These are phyloP conservation scores for Limnephilus rhombicus DNA, from an alignment of 2,888 invertebrate species.

Conservation along the genomic window DNA sequence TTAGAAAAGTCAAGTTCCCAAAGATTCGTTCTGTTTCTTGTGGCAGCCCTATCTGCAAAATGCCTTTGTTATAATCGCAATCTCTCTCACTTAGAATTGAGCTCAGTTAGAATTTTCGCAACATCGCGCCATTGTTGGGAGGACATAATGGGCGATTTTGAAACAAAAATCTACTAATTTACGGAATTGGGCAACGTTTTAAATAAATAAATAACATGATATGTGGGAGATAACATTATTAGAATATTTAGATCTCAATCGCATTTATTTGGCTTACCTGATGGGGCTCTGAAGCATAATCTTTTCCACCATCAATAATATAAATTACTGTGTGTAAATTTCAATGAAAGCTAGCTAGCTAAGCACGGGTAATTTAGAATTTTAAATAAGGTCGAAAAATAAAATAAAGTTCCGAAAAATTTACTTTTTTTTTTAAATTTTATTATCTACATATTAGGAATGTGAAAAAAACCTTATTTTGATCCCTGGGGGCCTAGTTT, in stretches of 20 bases:
- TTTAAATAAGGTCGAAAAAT: too few species aligned
- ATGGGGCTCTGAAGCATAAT: background rate
- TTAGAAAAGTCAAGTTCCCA: background rate
- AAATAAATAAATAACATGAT: background rate
- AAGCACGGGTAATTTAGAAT: too few species aligned
- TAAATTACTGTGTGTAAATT: too few species aligned
- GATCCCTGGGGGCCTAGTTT: too few species aligned
- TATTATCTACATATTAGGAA: too few species aligned
- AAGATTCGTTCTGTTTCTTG: background rate
- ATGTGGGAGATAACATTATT: background rate
- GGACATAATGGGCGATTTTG: conserved; percentile 8
- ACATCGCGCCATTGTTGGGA: conserved; percentile 2
- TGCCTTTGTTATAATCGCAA: background rate
- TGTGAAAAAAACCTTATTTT: too few species aligned
- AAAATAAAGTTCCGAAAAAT: too few species aligned
- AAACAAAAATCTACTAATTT: background rate
- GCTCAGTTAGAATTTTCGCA: conserved; percentile 22
- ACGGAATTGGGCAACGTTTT: background rate
- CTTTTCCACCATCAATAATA: background rate
- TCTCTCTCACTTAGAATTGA: background rate
- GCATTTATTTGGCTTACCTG: background rate
- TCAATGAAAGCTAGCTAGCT: too few species aligned
- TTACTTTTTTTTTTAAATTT: too few species aligned
- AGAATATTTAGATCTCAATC: background rate
- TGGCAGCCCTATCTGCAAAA: background rate